Evolutionary conservation across 2,888 invertebrate species (phyloP), one percentile per base, ranked within the genome.

Genomic region (Platypus cylindrus): DNA sequence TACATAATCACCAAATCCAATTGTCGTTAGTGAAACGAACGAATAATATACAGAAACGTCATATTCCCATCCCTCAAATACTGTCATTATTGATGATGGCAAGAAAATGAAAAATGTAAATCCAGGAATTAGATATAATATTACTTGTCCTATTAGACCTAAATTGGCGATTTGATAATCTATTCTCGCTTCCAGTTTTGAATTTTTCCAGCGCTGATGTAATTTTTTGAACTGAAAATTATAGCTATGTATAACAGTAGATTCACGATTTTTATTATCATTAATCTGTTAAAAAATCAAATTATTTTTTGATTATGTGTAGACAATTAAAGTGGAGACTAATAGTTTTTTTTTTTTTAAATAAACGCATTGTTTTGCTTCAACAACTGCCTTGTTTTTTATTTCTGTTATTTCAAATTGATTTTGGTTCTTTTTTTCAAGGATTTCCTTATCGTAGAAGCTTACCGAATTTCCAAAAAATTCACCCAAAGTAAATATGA

Each of bases 1-100:
- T 17, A 91, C 89, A 53, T 75, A 76, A 59, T 91, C 91, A n/a
- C 91, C 91, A 59, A 90, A 91, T 23, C 90, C 90, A 45, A 91
- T 90, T 3, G 87, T 87, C 2, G 86, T 82, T 8, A 85, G 68
- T 0, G 86, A 85, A 9, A 87, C 84, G 55, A 85, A 90, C 13
- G 86, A 79, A 54, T 83, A 91, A 58, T 90, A 91, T 25, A 90
- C 70, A 1, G 87, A 73, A 25, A 85, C 77, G 5, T 83, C 73
- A 55, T 82, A 91, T 5, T 74, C 71, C 91, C 91, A 91, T 1
- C 72, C 75, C 64, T 91, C 91, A 50, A 85, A 83, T 33, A 81
- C 71, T 12, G 81, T 75, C 53, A 91, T 87, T 22, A 89, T 69
- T 45, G 81, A 78, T 0, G 90, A 78, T 1, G 91, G 91, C 26